A percentile compares a stretch with the other conserved stretches of the same genome.
phyloP scores from a whole-genome alignment of 1,140 invertebrate genomes.

The Nephotettix cincticeps region DNA sequence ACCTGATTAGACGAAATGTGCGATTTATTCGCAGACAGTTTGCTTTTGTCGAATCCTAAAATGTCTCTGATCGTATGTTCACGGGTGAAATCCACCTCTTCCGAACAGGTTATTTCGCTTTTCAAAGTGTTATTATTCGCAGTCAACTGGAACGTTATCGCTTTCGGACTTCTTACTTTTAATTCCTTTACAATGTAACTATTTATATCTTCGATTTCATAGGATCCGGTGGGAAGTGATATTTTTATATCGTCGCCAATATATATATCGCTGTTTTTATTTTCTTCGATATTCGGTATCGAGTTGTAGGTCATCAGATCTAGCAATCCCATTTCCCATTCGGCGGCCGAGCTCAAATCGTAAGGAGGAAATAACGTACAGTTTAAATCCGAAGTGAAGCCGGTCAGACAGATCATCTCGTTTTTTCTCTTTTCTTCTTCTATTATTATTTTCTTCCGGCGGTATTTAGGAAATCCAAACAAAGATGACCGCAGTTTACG shows the following conservation, averaged over 20 bases:
- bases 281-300: slow-evolving; percentile 8
- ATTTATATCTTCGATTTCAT: slow-evolving; percentile 13
- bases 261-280: background rate
- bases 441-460: no score
- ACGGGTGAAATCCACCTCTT: slow-evolving; percentile 10
- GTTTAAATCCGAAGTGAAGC: background rate
- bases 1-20: slow-evolving; percentile 17
- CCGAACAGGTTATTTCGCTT: background rate
- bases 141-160: background rate
- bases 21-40: background rate
- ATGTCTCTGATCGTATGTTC: background rate
- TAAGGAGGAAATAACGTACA: background rate
- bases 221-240: background rate
- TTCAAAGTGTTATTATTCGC: slow-evolving; percentile 21
- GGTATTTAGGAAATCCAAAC: slow-evolving; percentile 6
- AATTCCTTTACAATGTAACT: background rate
- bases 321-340: slow-evolving; percentile 15
- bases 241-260: background rate
- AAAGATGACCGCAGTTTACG: slow-evolving; percentile 11
- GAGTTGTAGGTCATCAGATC: slow-evolving; percentile 9
- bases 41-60: slow-evolving; percentile 15
- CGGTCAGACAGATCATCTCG: background rate
- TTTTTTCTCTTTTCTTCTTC: no score
- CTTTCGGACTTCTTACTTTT: background rate
- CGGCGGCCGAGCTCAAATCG: background rate